Base-by-base conservation (phyloP, 2,797 vertebrate genomes). In the Glossophaga mutica region DNA sequence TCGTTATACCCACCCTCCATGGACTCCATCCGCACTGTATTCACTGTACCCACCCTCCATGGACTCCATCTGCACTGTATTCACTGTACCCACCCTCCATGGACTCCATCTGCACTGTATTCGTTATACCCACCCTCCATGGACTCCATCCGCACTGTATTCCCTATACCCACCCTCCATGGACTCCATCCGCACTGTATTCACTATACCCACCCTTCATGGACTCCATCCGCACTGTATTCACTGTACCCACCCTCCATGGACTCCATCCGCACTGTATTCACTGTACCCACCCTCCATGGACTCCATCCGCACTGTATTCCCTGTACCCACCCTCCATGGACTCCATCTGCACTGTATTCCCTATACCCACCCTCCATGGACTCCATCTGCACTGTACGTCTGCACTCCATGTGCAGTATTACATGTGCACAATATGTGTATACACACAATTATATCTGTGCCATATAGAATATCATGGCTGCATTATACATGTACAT, bases 191-290 rank as follows among this genome's bases (percentile, higher is more conserved):
- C 55, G n/a, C 8, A 55, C 34, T 55, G 39, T 18, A 55, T 26
- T 57, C 16, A 79, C 9, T 24, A 8, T 18, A 26, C 26, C 22
- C 22, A 8, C 29, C 14, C 5, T 15, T 3, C 14, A 39, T 10
- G 37, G 7, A 68, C 15, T 59, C 19, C 6, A 9, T 14, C 46
- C 14, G n/a, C 22, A 24, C 22, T 24, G 22, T 24, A 8, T 21
- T 7, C 50, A 21, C 7, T 7, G 1, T 2, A 7, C 7, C 50
- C 18, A 7, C 50, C 19, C 18, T 21, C 1, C 50, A 15, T 52
- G 50, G 6, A 21, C 50, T 6, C 6, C 48, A 52, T 21, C 57
- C 29, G 57, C 57, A 59, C 24, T 29, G 26, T 19, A 65, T 44
- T 21, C 18, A 52, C 2, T 21, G 1, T 15, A 7, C 21, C 50